Percentiles rank a stretch among this genome's conserved stretches.
These are phyloP conservation scores for Entomyzon cyanotis DNA, from an alignment of 2,113 vertebrate genomes.

Conservation along the genomic window DNA sequence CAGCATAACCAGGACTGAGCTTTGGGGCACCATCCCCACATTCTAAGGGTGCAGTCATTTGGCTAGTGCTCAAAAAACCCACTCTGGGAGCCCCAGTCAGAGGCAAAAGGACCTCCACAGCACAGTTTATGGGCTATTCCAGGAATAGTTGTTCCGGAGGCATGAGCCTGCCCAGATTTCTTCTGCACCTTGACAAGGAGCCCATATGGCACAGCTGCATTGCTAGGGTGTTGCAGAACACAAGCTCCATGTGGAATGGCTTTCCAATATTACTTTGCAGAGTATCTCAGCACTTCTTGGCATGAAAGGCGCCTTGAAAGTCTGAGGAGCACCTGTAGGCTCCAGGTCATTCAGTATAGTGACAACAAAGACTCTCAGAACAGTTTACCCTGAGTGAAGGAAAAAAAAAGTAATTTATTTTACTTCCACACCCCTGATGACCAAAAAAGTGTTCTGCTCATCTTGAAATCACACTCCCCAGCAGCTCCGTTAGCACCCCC, in stretches of 20 bases:
- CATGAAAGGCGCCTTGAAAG: background rate
- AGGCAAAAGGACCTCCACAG: background rate
- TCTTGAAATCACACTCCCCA: background rate
- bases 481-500: background rate
- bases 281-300: background rate
- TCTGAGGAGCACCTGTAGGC: background rate
- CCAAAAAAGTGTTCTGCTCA: background rate
- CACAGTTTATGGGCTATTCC: background rate
- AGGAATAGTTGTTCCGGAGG: background rate
- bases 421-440: background rate
- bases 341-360: background rate
- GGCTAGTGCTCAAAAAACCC: background rate
- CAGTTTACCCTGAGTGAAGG: background rate
- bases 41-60: background rate
- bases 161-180: background rate
- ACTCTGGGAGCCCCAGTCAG: rapidly evolving
- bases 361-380: background rate
- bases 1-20: background rate
- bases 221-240: background rate
- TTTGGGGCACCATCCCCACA: background rate
- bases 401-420: background rate
- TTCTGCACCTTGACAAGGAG: background rate
- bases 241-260: background rate
- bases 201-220: background rate
- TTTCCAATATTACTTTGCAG: background rate